Evolutionary conservation across 2,797 vertebrate species (phyloP).

Genomic region (Cossypha polioptera): DNA sequence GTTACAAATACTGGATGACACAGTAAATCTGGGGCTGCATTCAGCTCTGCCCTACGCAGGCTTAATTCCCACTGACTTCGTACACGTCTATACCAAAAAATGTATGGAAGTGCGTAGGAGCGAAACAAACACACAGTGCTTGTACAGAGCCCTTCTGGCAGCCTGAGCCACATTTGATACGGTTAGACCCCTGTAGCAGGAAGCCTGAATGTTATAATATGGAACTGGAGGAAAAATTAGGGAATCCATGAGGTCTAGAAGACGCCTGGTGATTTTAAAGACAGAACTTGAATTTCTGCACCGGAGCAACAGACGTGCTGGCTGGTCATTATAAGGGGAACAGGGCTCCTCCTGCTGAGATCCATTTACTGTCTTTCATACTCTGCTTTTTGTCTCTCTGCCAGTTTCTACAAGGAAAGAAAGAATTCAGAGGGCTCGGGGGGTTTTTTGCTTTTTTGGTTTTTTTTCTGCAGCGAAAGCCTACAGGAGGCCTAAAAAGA

Average conservation of each 20-base stretch:
- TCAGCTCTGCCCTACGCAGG: background rate
- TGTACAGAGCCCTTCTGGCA: background rate
- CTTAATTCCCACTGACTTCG: background rate
- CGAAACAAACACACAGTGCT: background rate
- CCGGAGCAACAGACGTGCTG: background rate
- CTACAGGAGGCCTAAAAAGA: constrained; percentile 32
- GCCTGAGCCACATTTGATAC: background rate
- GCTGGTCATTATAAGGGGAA: background rate
- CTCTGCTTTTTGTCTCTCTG: constrained; percentile 14
- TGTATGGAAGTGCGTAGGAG: background rate
- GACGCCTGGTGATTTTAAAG: background rate
- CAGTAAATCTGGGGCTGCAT: constrained; percentile 19
- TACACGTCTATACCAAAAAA: background rate
- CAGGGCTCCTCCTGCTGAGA: background rate
- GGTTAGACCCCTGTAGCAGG: background rate
- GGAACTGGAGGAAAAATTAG: background rate
- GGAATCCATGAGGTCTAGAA: background rate
- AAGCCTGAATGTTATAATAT: background rate
- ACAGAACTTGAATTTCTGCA: constrained; percentile 12
- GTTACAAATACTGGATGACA: constrained; percentile 26
- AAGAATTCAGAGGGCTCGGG: background rate
- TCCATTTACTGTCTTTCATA: constrained; percentile 13
- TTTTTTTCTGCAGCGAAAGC: background rate
- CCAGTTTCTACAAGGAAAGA: constrained; percentile 40
- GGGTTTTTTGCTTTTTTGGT: background rate